Conservation (phyloP, 2,113 vertebrate species). For the Colius striatus region DNA sequence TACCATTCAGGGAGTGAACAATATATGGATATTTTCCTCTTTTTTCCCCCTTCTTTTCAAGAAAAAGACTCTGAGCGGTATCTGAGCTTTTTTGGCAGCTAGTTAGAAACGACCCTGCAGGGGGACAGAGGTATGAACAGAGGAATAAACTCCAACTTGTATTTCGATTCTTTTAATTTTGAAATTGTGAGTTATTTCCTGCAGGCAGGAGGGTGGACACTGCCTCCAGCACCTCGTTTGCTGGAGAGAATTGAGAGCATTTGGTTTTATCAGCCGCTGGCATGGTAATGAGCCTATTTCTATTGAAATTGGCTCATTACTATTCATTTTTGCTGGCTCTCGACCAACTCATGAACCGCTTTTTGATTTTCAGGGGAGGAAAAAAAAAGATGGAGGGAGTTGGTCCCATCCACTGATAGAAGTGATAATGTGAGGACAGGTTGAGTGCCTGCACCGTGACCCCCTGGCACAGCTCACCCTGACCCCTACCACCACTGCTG, state of each 20-base stretch:
- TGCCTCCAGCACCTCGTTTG: slow-evolving; percentile 76
- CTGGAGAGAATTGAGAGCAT: slow-evolving; percentile 77
- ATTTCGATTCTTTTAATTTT: slow-evolving; percentile 75
- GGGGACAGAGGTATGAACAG: slow-evolving; percentile 47
- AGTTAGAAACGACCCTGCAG: slow-evolving; percentile 60
- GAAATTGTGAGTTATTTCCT: slow-evolving; percentile 73
- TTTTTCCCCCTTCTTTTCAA: not conserved
- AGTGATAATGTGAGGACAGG: not conserved
- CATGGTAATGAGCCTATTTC: slow-evolving; percentile 81
- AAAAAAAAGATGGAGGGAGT: slow-evolving; percentile 30
- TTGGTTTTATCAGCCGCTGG: slow-evolving; percentile 81
- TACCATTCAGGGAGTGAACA: slow-evolving; percentile 38
- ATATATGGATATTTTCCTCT: not conserved
- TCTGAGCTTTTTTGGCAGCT: slow-evolving; percentile 46
- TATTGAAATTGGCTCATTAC: slow-evolving; percentile 81
- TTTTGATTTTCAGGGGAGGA: slow-evolving; percentile 62
- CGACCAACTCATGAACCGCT: slow-evolving; percentile 78
- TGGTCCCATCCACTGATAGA: slow-evolving; percentile 5
- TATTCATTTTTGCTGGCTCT: slow-evolving; percentile 81
- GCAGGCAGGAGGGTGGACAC: slow-evolving; percentile 71
- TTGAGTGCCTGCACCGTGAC: fast-evolving
- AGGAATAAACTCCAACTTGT: slow-evolving; percentile 67
- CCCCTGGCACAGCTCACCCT: not conserved
- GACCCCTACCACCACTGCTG: not conserved
- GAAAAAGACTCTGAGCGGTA: slow-evolving; percentile 2